Evolutionary conservation across 2,888 invertebrate genomes (phyloP), one percentile per base, ranked within the genome.

Genomic region (Cantharis rustica): DNA sequence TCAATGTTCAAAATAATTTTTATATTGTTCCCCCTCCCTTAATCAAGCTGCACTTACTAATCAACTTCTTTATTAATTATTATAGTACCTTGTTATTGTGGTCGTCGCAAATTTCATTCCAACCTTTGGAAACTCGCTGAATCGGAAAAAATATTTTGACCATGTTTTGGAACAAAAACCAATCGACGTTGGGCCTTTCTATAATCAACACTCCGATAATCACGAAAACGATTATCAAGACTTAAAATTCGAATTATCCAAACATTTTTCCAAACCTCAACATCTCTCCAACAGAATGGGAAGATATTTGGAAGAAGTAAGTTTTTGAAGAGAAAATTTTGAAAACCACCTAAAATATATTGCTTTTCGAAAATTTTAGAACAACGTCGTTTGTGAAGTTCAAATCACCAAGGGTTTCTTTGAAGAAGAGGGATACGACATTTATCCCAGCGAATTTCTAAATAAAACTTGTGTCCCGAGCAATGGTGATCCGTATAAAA

Each of bases 401-500:
- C 17, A 11, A 23, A 26, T 69, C 4, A 70, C 75, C 11, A 66
- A 62, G 23, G 75, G 61, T 31, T 47, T 10, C 0, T 75, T 78
- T 63, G 17, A 62, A 11, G 81, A 84, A 79, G 79, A 79, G 11
- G 84, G 84, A 5, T 84, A 81, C 20, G 82, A 84, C 26, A 84
- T 84, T 69, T 82, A 80, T 68, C 83, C 84, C 10, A 82, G 79
- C 72, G 80, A 82, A 64, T 85, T 82, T 72, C 31, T 75, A 10
- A 80, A 80, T 61, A 64, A 75, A 71, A 80, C 79, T 47, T 80
- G 80, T 13, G 74, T 68, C 20, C 20, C 69, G 11, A 76, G 68
- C 10, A 69, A 66, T 20, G 72, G 31, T 7, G 74, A 77, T 63
- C 76, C 79, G 10, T 78, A 47, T 27, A 66, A 68, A 16, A 16